Percentiles rank a stretch among this genome's conserved stretches.
These are phyloP conservation scores for Diglossa cyanea DNA, from an alignment of 2,797 vertebrate species.

Conservation along the genomic window DNA sequence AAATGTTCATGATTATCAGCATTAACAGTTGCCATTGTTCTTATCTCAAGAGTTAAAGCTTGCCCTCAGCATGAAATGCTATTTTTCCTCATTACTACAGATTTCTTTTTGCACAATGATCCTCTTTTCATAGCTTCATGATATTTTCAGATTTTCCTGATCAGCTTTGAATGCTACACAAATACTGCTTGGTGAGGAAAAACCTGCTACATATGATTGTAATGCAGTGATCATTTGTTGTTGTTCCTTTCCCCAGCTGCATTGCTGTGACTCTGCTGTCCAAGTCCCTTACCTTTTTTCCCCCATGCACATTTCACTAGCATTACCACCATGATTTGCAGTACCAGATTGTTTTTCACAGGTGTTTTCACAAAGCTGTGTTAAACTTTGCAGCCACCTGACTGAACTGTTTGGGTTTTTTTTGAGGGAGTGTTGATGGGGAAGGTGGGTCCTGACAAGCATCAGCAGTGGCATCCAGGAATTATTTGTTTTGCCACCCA, in stretches of 20 bases:
- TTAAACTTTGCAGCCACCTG: background rate
- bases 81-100: background rate
- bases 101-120: background rate
- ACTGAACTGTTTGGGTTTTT: background rate
- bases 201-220: background rate
- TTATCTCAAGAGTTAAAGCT: background rate
- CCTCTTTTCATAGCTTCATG: background rate
- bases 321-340: background rate
- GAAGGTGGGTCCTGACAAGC: background rate
- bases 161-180: background rate
- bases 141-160: background rate
- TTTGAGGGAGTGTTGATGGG: background rate
- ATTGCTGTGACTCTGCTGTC: background rate
- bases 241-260: background rate
- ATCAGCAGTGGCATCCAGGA: background rate
- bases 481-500: background rate
- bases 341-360: background rate
- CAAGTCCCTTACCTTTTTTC: background rate
- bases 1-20: background rate
- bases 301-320: background rate
- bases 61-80: background rate
- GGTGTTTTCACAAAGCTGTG: background rate
- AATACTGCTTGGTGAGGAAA: background rate
- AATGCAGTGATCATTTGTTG: background rate
- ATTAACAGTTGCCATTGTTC: background rate